Percentiles rank a stretch among this genome's conserved stretches.
Evolutionary conservation across 2,888 invertebrate species (phyloP).

Genomic region (Kuschelorhynchus macadamiae): DNA sequence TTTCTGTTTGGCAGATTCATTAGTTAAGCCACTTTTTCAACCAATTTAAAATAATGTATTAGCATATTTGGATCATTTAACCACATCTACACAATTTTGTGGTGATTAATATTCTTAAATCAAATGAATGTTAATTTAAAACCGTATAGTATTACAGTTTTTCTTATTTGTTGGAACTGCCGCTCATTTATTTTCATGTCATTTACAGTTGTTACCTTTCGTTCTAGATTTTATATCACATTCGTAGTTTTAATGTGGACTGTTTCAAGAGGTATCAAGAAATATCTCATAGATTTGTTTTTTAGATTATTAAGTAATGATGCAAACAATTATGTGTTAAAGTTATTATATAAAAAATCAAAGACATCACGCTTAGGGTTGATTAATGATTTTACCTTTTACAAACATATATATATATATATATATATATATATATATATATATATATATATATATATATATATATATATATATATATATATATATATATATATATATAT

Average conservation of each 20-base stretch:
- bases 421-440: too few relatives aligned
- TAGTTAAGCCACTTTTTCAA: constrained; percentile 6
- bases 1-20: too few relatives aligned
- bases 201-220: constrained; percentile 20
- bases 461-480: too few relatives aligned
- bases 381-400: too few relatives aligned
- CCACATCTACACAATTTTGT: constrained; percentile 21
- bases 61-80: constrained; percentile 32
- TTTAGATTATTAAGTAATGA: too few relatives aligned
- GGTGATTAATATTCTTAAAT: constrained; percentile 26
- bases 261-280: constrained; percentile 8
- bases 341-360: too few relatives aligned
- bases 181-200: constrained; percentile 28
- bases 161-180: constrained; percentile 8
- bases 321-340: too few relatives aligned
- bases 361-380: too few relatives aligned
- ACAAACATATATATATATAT: too few relatives aligned
- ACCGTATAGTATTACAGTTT: constrained; percentile 17
- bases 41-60: constrained; percentile 20
- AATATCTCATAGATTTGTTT: constrained; percentile 8
- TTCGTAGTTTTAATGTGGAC: constrained; percentile 4
- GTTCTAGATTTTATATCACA: neutral
- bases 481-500: too few relatives aligned
- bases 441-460: too few relatives aligned
- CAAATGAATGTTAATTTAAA: constrained; percentile 25